Evolutionary conservation across 2,797 vertebrate genomes (phyloP).

Genomic region (Acrossocheilus fasciatus): DNA sequence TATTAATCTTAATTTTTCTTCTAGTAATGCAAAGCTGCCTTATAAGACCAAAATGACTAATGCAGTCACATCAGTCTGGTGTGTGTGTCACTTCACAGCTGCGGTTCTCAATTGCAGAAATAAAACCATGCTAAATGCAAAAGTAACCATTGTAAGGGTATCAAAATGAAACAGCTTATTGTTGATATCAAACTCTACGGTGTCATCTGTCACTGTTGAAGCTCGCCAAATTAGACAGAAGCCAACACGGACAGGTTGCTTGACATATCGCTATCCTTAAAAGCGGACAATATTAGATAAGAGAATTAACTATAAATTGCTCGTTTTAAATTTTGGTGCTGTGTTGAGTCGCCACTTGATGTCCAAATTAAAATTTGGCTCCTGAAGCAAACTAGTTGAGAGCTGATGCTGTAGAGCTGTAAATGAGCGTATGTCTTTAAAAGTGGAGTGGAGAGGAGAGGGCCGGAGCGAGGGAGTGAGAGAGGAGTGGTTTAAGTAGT

Average conservation of each 20-base stretch:
- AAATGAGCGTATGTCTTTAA: slow-evolving; percentile 55
- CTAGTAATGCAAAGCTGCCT: not conserved
- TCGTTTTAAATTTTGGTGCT: not conserved
- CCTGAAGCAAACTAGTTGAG: slow-evolving; percentile 2
- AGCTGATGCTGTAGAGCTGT: slow-evolving; percentile 40
- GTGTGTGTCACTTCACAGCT: slow-evolving; percentile 4
- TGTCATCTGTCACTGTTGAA: slow-evolving; percentile 14
- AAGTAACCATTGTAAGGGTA: not conserved
- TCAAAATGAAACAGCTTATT: not conserved
- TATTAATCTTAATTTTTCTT: not conserved
- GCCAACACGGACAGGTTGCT: not conserved
- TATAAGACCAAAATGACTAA: not conserved
- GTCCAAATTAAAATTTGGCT: not conserved
- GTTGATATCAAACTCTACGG: slow-evolving; percentile 16
- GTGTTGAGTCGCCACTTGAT: slow-evolving; percentile 10
- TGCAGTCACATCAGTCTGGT: not conserved
- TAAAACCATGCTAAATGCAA: not conserved
- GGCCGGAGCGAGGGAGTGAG: slow-evolving; percentile 54
- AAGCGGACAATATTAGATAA: not conserved
- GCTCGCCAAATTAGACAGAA: slow-evolving; percentile 13
- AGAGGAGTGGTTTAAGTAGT: slow-evolving; percentile 74
- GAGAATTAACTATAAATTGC: not conserved
- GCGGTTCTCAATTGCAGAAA: not conserved
- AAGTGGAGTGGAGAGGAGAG: slow-evolving; percentile 43
- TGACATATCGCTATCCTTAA: slow-evolving; percentile 4